phyloP scores from a whole-genome alignment of 2,113 vertebrate genomes.

The Junco hyemalis region DNA sequence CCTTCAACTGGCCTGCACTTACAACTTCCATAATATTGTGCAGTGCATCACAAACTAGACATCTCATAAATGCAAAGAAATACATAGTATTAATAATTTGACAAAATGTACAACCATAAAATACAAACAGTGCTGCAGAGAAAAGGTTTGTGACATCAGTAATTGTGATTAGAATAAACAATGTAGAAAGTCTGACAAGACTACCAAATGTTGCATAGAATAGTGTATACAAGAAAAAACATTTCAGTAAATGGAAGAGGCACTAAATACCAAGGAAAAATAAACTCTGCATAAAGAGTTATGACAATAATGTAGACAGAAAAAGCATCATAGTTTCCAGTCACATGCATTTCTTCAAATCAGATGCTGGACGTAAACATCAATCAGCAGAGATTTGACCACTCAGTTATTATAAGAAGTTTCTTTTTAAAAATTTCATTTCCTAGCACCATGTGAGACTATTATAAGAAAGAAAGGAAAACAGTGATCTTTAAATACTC shows the following conservation, averaged over 20 bases:
- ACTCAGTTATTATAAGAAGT: not conserved
- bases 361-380: not conserved
- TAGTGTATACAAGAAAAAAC: not conserved
- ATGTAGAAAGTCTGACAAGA: not conserved
- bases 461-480: not conserved
- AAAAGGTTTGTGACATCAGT: conserved; percentile 6
- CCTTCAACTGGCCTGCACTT: not conserved
- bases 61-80: not conserved
- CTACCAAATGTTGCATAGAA: not conserved
- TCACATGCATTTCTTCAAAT: not conserved
- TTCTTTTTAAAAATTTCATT: not conserved
- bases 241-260: not conserved
- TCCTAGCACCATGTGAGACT: not conserved
- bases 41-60: not conserved
- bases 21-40: not conserved
- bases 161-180: not conserved
- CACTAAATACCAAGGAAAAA: not conserved
- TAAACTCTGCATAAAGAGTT: not conserved
- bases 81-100: not conserved
- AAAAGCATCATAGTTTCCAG: not conserved
- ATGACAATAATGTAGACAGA: not conserved
- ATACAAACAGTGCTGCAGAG: not conserved
- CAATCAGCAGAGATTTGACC: not conserved
- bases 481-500: not conserved
- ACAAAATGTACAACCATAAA: not conserved